A percentile compares a stretch with the other conserved stretches of the same genome.
phyloP scores from a whole-genome alignment of 2,113 vertebrate species.

The Passer domesticus region DNA sequence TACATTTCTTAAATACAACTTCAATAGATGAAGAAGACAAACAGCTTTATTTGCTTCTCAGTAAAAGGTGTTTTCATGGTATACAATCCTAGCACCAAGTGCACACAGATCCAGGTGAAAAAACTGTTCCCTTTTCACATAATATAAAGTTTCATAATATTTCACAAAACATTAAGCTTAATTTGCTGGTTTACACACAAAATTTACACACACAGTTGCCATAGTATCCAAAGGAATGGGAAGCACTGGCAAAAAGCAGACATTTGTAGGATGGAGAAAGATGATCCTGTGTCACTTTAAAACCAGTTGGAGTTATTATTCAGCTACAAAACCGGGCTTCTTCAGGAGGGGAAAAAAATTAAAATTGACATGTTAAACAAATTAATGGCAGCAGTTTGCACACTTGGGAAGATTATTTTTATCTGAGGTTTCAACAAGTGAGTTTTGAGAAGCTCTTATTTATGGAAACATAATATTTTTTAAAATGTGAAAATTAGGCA shows the following conservation, averaged over 20 bases:
- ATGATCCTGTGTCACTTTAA: not conserved
- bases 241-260: not conserved
- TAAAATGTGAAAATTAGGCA: not conserved
- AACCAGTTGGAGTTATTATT: not conserved
- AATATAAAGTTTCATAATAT: not conserved
- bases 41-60: not conserved
- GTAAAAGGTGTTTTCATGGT: not conserved
- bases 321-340: not conserved
- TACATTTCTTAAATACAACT: not conserved
- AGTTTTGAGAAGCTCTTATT: not conserved
- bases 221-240: not conserved
- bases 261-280: not conserved
- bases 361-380: accelerated
- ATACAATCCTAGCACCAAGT: not conserved
- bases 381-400: not conserved
- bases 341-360: accelerated
- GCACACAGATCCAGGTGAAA: not conserved
- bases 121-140: not conserved
- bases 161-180: not conserved
- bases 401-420: not conserved
- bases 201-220: not conserved
- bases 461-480: not conserved
- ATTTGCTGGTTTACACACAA: not conserved
- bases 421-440: not conserved
- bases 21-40: not conserved